Conservation (phyloP, 1,140 invertebrate genomes). For the Trichomalopsis sarcophagae region DNA sequence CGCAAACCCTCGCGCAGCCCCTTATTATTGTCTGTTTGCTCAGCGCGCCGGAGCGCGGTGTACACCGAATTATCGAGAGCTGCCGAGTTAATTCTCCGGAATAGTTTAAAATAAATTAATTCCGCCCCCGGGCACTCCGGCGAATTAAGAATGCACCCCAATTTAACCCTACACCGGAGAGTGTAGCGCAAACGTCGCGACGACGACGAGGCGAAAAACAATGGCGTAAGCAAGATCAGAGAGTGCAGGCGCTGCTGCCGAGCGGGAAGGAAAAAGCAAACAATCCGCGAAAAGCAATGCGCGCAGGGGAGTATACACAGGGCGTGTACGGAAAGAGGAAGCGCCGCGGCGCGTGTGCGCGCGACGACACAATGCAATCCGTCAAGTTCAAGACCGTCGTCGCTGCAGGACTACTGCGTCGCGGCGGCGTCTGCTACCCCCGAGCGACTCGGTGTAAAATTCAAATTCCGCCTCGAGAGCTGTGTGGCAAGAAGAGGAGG, state of each 20-base stretch:
- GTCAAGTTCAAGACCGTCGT: conserved; percentile 39
- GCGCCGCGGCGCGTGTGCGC: too few relatives aligned
- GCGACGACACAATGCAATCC: conserved; percentile 29
- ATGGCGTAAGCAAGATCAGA: neutral
- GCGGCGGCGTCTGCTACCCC: neutral
- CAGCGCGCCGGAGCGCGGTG: neutral
- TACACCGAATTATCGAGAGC: neutral
- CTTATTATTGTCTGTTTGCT: conserved; percentile 13
- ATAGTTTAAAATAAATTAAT: neutral
- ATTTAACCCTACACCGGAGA: neutral
- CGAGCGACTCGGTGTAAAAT: conserved; percentile 27
- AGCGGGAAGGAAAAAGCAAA: neutral
- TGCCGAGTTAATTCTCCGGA: neutral
- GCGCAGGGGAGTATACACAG: neutral
- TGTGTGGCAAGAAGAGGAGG: neutral
- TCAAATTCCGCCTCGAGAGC: conserved; percentile 8
- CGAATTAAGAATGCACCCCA: neutral
- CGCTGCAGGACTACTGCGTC: neutral
- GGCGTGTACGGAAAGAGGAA: neutral
- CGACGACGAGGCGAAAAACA: neutral
- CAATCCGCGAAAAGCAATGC: conserved; percentile 6
- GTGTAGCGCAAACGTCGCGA: neutral
- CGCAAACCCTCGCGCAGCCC: neutral
- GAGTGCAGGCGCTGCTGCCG: neutral
- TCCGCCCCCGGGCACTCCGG: neutral